Conservation (phyloP, 2,797 vertebrate genomes). For the Bufotes viridis region DNA sequence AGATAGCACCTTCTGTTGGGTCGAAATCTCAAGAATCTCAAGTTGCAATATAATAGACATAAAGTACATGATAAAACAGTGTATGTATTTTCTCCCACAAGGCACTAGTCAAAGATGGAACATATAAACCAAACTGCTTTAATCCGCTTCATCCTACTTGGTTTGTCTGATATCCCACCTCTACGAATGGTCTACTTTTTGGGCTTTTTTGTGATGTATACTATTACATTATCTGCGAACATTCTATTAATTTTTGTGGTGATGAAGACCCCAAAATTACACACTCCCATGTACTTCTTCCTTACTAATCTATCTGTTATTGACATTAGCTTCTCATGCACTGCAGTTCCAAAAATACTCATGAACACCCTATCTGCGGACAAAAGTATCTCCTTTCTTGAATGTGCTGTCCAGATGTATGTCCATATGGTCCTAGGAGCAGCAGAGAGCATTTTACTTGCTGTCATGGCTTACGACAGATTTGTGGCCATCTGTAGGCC, state of each 20-base stretch:
- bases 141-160: constrained; percentile 62
- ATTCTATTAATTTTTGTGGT: constrained; percentile 59
- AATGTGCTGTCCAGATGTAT: constrained; percentile 55
- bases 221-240: constrained; percentile 57
- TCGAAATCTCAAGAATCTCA: neutral
- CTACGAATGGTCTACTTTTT: constrained; percentile 45
- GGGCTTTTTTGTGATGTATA: neutral
- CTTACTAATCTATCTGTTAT: constrained; percentile 61
- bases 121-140: constrained; percentile 52
- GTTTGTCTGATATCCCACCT: constrained; percentile 58
- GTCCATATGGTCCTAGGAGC: constrained; percentile 50
- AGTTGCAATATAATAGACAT: neutral
- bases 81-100: neutral
- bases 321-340: constrained; percentile 61
- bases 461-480: constrained; percentile 68
- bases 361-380: neutral
- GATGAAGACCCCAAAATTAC: constrained; percentile 49
- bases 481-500: constrained; percentile 70
- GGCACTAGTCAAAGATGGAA: neutral
- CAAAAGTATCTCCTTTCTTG: constrained; percentile 53
- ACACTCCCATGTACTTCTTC: constrained; percentile 42
- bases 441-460: constrained; percentile 68
- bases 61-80: neutral
- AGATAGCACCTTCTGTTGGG: too few species aligned
- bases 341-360: constrained; percentile 61